phyloP scores from a whole-genome alignment of 1,140 invertebrate genomes.

The Drosophila leontia region DNA sequence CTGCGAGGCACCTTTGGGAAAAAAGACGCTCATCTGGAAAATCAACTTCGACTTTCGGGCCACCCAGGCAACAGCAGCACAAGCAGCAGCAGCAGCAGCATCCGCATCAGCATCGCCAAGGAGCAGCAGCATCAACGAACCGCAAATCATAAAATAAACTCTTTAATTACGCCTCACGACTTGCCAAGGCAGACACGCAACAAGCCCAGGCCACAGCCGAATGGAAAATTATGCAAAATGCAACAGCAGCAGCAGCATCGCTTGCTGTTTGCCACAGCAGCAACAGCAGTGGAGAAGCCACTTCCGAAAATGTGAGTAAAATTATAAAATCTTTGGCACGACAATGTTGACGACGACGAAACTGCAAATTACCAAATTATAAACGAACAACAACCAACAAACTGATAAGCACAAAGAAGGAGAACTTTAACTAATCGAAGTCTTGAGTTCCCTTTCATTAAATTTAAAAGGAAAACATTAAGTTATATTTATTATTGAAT shows the following conservation, averaged over 20 bases:
- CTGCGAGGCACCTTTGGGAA: constrained; percentile 66
- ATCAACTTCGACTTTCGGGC: constrained; percentile 71
- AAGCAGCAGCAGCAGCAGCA: constrained; percentile 23
- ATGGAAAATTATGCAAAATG: constrained; percentile 83
- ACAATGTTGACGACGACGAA: constrained; percentile 71
- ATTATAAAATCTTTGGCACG: constrained; percentile 83
- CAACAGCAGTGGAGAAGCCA: constrained; percentile 46
- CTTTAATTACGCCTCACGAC: constrained; percentile 82
- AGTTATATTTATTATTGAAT: not conserved
- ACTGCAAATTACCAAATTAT: constrained; percentile 83
- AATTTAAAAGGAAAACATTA: not conserved
- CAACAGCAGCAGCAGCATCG: constrained; percentile 35
- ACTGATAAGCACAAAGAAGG: constrained; percentile 31
- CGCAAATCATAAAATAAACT: constrained; percentile 82
- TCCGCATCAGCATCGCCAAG: constrained; percentile 27
- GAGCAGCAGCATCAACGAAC: constrained; percentile 51
- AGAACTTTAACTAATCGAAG: constrained; percentile 1
- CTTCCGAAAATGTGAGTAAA: constrained; percentile 76
- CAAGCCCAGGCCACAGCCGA: constrained; percentile 55
- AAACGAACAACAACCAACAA: constrained; percentile 59
- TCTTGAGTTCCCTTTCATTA: not conserved
- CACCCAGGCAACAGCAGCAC: constrained; percentile 57
- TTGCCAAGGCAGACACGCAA: constrained; percentile 64
- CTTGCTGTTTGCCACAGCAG: constrained; percentile 9
- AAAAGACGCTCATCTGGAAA: constrained; percentile 73